Evolutionary conservation across 2,888 invertebrate species (phyloP), one percentile per base, ranked within the genome.

Genomic region (Polydrusus cervinus): DNA sequence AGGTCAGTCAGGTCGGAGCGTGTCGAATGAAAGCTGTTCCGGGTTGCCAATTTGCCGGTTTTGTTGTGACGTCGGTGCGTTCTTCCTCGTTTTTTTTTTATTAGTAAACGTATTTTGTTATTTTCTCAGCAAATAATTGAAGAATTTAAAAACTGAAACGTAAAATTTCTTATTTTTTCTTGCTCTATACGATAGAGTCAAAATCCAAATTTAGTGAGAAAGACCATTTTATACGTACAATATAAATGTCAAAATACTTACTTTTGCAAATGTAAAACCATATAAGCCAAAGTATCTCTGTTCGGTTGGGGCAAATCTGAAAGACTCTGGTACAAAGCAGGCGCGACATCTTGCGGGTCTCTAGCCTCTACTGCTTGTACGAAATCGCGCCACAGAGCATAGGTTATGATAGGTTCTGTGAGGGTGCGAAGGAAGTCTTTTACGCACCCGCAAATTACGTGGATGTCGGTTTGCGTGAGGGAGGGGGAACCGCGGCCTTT

Each of bases 391-490:
- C 97, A 96, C 64, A 96, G 90, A 14, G 91, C 90, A 61, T 90
- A 91, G 0, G 97, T 96, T 70, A 98, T 92, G 0, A 99, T 88
- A 0, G 99, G 97, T 86, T 99, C 99, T 69, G 93, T 92, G 25
- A 99, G 89, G 0, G 93, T 92, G 6, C 97, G 92, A 71, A 99
- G 89, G 88, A 99, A 99, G 87, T 97, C 95, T 89, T 99, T 99
- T 57, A 99, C 90, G 76, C 96, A 95, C 55, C 98, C 96, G 87
- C 98, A 97, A 40, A 99, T 89, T 0, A 95, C 95, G 87, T 98
- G 93, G 34, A 98, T 90, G 85, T 99, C 96, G 14, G 92, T 89
- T 55, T 89, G 88, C 0, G 88, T 86, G 45, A 99, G 89, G 82
- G 93, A 93, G 0, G 98, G 98, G 0, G 94, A 91, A 0, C 95